Evolutionary conservation across 2,113 vertebrate genomes (phyloP).

Genomic region (Eurystomus gularis): DNA sequence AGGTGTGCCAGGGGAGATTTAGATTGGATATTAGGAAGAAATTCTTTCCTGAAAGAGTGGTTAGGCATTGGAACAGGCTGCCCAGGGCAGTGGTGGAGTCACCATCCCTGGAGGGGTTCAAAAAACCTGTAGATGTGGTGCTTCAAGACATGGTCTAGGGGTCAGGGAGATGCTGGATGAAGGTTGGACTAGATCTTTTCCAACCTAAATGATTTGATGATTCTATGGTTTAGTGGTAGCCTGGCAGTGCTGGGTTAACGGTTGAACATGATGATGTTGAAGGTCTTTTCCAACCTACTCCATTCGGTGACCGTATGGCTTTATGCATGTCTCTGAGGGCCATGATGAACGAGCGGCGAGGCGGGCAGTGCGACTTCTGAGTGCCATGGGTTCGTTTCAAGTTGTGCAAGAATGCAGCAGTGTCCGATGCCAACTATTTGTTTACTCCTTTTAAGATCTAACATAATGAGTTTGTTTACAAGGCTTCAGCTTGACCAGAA

Average conservation of each 20-base stretch:
- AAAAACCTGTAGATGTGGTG: too few relatives aligned
- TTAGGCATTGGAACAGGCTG: too few relatives aligned
- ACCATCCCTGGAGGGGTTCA: too few relatives aligned
- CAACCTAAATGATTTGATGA: too few relatives aligned
- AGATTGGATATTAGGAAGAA: too few relatives aligned
- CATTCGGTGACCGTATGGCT: neutral
- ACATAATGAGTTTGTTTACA: slow-evolving; percentile 34
- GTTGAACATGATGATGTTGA: neutral
- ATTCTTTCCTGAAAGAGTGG: too few relatives aligned
- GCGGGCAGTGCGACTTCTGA: neutral
- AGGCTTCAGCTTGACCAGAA: neutral
- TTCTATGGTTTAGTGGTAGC: neutral
- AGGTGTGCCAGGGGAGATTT: too few relatives aligned
- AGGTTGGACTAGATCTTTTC: too few relatives aligned
- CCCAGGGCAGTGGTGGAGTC: too few relatives aligned
- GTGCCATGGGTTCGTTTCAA: neutral
- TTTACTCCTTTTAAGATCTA: neutral
- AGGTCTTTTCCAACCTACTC: neutral
- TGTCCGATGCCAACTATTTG: slow-evolving; percentile 23
- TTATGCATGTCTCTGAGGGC: too few relatives aligned
- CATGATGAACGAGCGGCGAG: accelerated
- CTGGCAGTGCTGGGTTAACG: neutral
- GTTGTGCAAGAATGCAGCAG: neutral
- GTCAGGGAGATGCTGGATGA: too few relatives aligned
- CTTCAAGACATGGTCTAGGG: too few relatives aligned